Evolutionary conservation across 2,888 invertebrate species (phyloP), one percentile per base, ranked within the genome.

Genomic region (Orgyia antiqua): DNA sequence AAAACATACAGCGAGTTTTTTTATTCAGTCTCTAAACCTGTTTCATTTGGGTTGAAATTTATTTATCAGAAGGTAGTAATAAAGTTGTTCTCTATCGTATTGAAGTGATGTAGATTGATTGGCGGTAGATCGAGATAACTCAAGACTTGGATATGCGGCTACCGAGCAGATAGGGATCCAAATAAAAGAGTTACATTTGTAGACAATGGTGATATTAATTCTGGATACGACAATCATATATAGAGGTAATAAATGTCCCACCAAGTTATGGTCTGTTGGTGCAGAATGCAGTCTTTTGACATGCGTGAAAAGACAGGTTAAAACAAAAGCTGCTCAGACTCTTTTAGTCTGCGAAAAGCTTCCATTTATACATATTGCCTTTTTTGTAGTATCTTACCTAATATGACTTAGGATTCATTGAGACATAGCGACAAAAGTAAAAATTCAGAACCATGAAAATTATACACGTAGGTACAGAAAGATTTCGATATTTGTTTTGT

Each of bases 111-210:
- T 46, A 49, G 71, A 68, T 66, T 75, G 76, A 76, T 67, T 70
- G 76, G 75, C 76, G 60, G 58, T 41, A 53, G 56, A 73, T 76
- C 75, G 51, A 59, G 68, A 76, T 76, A 75, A 64, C 60, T 58
- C 57, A 51, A 47, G 64, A 68, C 63, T 66, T 63, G 65, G 68
- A 45, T 51, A 48, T 59, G 62, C 63, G 47, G 72, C 75, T 76
- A 68, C 76, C 62, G 73, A 54, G 43, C 36, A 51, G 56, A 55
- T 59, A 63, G 51, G 45, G 53, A 45, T 44, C 34, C 35, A 47
- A 48, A 51, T 53, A 53, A 53, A 48, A 51, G 51, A 41, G 34
- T 36, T 29, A 43, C 39, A 44, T 47, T 55, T 50, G 51, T 55
- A 51, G 55, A 47, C 46, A 46, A 45, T 49, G 45, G 41, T 42